Evolutionary conservation across 2,797 vertebrate genomes (phyloP).

Genomic region (Ctenosaura bakeri): DNA sequence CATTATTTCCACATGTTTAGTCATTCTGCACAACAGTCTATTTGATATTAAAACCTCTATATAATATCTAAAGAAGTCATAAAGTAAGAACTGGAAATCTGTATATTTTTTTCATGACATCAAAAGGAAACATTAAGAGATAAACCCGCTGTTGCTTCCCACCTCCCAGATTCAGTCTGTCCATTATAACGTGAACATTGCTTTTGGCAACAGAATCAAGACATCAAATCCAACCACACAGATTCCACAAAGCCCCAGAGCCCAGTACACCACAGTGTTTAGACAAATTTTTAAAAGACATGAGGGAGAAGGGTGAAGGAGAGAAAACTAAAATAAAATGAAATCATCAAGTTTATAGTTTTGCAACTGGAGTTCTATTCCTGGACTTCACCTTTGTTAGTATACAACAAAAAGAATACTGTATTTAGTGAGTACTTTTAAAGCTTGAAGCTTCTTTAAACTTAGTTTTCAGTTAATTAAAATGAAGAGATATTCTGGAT

Average conservation of each 20-base stretch:
- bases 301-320: constrained; percentile 54
- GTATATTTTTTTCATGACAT: constrained; percentile 33
- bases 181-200: constrained; percentile 77
- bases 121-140: constrained; percentile 53
- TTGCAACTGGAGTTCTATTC: constrained; percentile 74
- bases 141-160: constrained; percentile 66
- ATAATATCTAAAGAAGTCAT: constrained; percentile 30
- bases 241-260: constrained; percentile 77
- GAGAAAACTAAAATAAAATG: constrained; percentile 28
- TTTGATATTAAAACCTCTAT: constrained; percentile 27
- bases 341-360: constrained; percentile 72
- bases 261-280: constrained; percentile 79
- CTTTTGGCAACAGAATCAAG: constrained; percentile 78
- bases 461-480: constrained; percentile 31
- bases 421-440: not conserved
- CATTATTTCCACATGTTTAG: constrained; percentile 45
- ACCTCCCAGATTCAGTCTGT: constrained; percentile 83
- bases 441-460: constrained; percentile 49
- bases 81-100: constrained; percentile 38
- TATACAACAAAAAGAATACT: constrained; percentile 46
- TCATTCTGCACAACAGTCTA: constrained; percentile 34
- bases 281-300: constrained; percentile 66
- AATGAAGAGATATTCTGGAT: not conserved
- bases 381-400: constrained; percentile 81
- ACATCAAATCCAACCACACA: constrained; percentile 74